Evolutionary conservation across 2,888 invertebrate genomes (phyloP), one percentile per base, ranked within the genome.

Genomic region (Antheraea yamamai): DNA sequence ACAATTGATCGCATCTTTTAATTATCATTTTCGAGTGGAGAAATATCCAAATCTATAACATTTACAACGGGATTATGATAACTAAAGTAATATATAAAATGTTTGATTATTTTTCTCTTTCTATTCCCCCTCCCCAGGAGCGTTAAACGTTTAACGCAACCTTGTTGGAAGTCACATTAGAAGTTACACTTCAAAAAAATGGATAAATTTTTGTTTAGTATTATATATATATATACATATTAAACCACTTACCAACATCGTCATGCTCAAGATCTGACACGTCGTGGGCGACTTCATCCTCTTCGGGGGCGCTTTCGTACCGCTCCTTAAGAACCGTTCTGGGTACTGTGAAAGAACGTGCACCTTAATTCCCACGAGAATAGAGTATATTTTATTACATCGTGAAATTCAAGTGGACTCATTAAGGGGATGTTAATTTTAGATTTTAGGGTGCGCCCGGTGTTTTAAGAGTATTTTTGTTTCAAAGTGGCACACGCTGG

Each of bases 271-370:
- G 89, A 87, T 93, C 92, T 76, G 92, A 89, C 84, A 89, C 92
- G 82, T 93, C 94, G 83, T 94, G 95, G 81, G 96, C 95, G 79
- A 96, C 95, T 88, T 98, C 98, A 88, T 98, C 98, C 79, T 96
- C 95, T 89, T 97, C 97, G 73, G 97, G 96, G 51, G 96, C 96
- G 78, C 97, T 97, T 87, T 98, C 97, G 91, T 97, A 98, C 81
- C 97, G 96, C 90, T 98, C 97, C 87, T 97, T 97, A 78, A 98
- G 94, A 75, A 98, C 97, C 87, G 97, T 97, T 79, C 98, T 95
- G 6, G 98, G 98, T 79, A 98, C 98, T 98, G 95, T 86, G 89
- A 89, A 78, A 78, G 79, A 91, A 88, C 84, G 79, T 79, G 76
- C 77, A 87, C 90, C 85, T 88, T 91, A 89, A 80, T 12, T 39